Base-by-base conservation (phyloP, 1,140 invertebrate species). In the Drosophila erecta region DNA sequence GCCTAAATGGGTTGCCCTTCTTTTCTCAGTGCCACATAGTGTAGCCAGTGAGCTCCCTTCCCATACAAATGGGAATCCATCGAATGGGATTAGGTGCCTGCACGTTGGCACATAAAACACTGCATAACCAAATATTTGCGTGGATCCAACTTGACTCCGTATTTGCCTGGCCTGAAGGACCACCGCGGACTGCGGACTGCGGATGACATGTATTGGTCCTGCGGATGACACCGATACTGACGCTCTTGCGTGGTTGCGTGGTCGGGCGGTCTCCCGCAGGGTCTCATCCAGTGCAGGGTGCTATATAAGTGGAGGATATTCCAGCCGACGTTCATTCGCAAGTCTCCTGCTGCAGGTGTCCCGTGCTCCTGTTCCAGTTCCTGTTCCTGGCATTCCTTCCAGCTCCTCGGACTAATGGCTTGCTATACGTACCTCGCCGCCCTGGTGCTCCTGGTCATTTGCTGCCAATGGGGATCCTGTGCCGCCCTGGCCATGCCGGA, bases 51-150 rank as follows among this genome's bases (percentile, higher is more conserved):
- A 17, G 27, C 47, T 50, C 4, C 47, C 27, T 33, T 51, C 47
- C 47, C 58, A 49, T 59, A 37, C 62, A 85, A 77, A 85, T 65
- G 85, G n/a, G n/a, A n/a, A n/a, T n/a, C n/a, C n/a, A n/a, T 37
- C 27, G 6, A 37, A 44, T 41, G 6, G 37, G 53, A 50, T 71
- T 59, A 22, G 33, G 41, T 53, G 35, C 49, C 40, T 49, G 54
- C 14, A 43, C 41, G 65, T 14, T 38, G 55, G 49, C 84, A 65
- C 76, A 89, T 87, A 89, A 87, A 87, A 89, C 85, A 74, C 53
- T 87, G 79, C 89, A 85, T 84, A 89, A 85, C 62, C 84, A 81
- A 91, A 89, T 91, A 85, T 90, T 90, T 50, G 77, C 61, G 38
- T 22, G 41, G 58, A 15, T 61, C 54, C 54, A 61, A 74, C 73